phyloP scores from a whole-genome alignment of 2,113 vertebrate genomes.

The Rhineura floridana region DNA sequence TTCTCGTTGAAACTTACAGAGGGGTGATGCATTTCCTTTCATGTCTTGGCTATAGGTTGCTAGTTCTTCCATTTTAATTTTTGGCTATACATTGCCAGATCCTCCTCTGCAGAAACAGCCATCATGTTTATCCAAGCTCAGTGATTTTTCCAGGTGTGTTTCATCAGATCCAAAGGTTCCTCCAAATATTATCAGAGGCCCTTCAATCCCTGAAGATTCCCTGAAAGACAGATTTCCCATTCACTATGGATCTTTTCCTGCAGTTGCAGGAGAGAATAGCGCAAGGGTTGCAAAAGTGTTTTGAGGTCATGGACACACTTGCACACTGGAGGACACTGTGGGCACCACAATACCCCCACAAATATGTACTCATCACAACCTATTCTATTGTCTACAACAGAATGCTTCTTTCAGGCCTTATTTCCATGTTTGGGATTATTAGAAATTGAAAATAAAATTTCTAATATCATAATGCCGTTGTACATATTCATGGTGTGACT shows the following conservation, averaged over 20 bases:
- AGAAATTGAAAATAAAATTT: too few species aligned
- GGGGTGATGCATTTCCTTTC: not conserved
- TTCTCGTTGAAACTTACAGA: not conserved
- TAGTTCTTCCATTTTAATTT: not conserved
- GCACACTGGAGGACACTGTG: too few species aligned
- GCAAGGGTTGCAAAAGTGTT: too few species aligned
- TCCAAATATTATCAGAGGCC: not conserved
- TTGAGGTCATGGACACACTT: too few species aligned
- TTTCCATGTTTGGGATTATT: too few species aligned
- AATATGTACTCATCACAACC: too few species aligned
- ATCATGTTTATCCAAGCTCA: not conserved
- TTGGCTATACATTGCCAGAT: not conserved
- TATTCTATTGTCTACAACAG: too few species aligned
- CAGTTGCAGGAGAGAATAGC: not conserved
- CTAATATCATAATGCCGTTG: too few species aligned
- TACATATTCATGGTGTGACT: too few species aligned
- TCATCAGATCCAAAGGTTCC: not conserved
- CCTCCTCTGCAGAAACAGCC: not conserved
- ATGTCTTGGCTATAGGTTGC: not conserved
- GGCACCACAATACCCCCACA: too few species aligned
- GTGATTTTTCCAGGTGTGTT: too few species aligned
- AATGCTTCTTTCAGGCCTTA: too few species aligned
- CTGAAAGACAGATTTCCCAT: not conserved
- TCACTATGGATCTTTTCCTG: not conserved
- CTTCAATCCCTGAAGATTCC: not conserved